phyloP scores from a whole-genome alignment of 2,797 vertebrate species.

The Trachurus trachurus region DNA sequence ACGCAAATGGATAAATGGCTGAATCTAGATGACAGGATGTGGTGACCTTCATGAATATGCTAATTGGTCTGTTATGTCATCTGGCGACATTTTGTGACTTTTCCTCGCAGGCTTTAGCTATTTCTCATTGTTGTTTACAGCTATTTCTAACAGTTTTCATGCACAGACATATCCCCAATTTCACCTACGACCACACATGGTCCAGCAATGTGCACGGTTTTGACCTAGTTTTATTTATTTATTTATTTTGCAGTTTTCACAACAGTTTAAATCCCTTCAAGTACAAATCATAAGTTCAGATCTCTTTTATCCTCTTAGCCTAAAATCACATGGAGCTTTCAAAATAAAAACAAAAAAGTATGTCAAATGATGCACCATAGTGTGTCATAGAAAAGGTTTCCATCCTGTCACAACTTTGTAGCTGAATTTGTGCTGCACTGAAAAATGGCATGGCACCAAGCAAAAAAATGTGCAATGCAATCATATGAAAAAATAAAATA shows the following conservation, averaged over 20 bases:
- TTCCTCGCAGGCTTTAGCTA: no score
- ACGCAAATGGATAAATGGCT: no score
- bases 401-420: neutral
- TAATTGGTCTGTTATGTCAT: no score
- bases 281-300: constrained; percentile 28
- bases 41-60: no score
- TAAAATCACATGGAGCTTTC: constrained; percentile 7
- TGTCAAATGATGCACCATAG: neutral
- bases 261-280: constrained; percentile 1
- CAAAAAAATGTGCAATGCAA: neutral
- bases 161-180: no score
- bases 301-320: constrained; percentile 40
- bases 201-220: neutral
- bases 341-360: constrained; percentile 27
- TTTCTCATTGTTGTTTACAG: no score
- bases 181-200: neutral
- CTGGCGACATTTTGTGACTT: no score
- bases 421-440: neutral
- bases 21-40: no score
- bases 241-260: no score
- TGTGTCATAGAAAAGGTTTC: constrained; percentile 1
- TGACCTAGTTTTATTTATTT: neutral
- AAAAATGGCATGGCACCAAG: neutral
- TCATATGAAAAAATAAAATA: neutral
- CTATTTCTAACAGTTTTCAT: no score